phyloP scores from a whole-genome alignment of 2,888 invertebrate genomes.

The Dolichopus griseipennis region DNA sequence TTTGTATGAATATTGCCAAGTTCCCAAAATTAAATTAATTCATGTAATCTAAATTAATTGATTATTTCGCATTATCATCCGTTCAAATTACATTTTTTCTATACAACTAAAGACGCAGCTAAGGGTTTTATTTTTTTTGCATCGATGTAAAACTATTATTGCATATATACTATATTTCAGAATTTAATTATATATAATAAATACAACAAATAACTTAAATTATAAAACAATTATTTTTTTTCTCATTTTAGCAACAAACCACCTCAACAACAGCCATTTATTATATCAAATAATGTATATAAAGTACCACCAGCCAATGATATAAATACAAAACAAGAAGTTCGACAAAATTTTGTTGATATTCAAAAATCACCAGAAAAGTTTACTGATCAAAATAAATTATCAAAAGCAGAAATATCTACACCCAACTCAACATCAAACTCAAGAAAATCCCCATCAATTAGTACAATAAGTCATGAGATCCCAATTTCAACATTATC shows the following conservation, averaged over 20 bases:
- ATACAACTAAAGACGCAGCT: too few species aligned
- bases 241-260: conserved; percentile 20
- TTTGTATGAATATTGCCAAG: too few species aligned
- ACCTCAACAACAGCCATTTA: conserved; percentile 14
- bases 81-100: too few species aligned
- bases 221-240: too few species aligned
- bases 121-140: too few species aligned
- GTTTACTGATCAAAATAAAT: neutral
- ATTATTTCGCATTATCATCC: too few species aligned
- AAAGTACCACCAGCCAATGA: neutral
- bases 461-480: neutral
- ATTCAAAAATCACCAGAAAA: neutral
- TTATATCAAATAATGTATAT: neutral
- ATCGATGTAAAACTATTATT: too few species aligned
- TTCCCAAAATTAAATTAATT: too few species aligned
- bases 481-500: neutral
- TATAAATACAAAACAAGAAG: neutral
- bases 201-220: too few species aligned
- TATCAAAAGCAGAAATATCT: neutral
- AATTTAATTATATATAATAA: too few species aligned
- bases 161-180: too few species aligned
- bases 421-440: conserved; percentile 8
- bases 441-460: conserved; percentile 8
- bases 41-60: too few species aligned
- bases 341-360: neutral